phyloP scores from a whole-genome alignment of 35 echinoderm and acorn worm genomes.

The Holothuria glaberrima region DNA sequence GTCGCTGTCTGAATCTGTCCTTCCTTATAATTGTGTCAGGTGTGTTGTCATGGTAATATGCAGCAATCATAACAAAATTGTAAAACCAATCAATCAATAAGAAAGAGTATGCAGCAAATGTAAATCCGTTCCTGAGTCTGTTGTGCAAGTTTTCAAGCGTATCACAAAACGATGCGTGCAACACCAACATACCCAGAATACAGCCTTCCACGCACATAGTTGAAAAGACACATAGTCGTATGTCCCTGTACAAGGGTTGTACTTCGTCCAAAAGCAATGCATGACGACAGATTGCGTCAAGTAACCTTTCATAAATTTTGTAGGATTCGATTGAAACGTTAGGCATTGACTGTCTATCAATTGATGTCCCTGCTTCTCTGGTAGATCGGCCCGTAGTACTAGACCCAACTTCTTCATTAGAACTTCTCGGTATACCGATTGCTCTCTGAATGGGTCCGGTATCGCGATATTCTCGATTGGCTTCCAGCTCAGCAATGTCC shows the following conservation, averaged over 20 bases:
- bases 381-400: no score
- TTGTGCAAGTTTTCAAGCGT: background rate
- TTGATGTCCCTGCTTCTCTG: no score
- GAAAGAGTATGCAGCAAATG: background rate
- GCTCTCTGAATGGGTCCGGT: no score
- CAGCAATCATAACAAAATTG: background rate
- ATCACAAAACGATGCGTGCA: background rate
- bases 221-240: conserved; percentile 12
- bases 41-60: conserved; percentile 10
- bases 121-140: conserved; percentile 5
- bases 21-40: background rate
- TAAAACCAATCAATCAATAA: conserved; percentile 20
- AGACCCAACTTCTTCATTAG: no score
- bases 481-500: background rate
- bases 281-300: no score
- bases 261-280: no score
- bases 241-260: background rate
- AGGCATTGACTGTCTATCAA: no score
- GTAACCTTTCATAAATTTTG: no score
- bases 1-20: conserved; percentile 4
- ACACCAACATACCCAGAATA: background rate
- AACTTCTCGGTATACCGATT: no score
- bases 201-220: background rate
- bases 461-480: background rate
- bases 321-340: no score